Evolutionary conservation across 2,888 invertebrate genomes (phyloP).

Genomic region (Sesamia inferens): DNA sequence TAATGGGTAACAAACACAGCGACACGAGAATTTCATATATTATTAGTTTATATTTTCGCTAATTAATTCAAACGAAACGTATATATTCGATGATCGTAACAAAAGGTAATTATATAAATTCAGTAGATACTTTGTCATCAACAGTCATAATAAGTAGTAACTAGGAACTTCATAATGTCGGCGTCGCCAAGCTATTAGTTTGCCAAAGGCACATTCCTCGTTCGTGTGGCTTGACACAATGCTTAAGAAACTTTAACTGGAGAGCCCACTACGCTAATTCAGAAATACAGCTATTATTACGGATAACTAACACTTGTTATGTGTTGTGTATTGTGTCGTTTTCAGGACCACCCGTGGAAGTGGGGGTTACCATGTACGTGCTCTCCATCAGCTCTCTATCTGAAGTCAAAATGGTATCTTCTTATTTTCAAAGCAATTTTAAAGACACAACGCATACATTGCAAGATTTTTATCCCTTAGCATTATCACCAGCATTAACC

Average conservation of each 20-base stretch:
- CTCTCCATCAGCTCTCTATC: constrained; percentile 96
- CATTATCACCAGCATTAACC: constrained; percentile 87
- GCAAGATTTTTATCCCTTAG: constrained; percentile 84
- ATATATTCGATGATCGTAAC: background rate
- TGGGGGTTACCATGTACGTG: constrained; percentile 96
- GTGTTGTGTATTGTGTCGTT: constrained; percentile 85
- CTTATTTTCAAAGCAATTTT: constrained; percentile 82
- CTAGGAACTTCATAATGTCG: constrained; percentile 24
- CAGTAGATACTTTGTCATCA: constrained; percentile 3
- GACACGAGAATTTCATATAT: too few relatives aligned
- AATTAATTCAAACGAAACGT: background rate
- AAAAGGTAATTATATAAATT: background rate
- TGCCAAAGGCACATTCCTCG: constrained; percentile 21
- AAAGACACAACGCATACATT: constrained; percentile 87
- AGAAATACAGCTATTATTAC: constrained; percentile 42
- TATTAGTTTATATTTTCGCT: background rate
- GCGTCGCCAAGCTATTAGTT: constrained; percentile 14
- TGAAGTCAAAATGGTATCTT: constrained; percentile 93
- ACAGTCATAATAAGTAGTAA: constrained; percentile 16
- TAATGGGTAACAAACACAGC: too few relatives aligned
- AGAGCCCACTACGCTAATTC: constrained; percentile 46
- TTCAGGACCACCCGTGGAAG: constrained; percentile 95
- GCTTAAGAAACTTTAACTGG: constrained; percentile 29
- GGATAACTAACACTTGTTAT: constrained; percentile 65
- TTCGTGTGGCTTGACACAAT: constrained; percentile 34